Percentiles rank a stretch among this genome's conserved stretches.
phyloP scores from a whole-genome alignment of 2,888 invertebrate genomes.

The Halocaridina rubra region DNA sequence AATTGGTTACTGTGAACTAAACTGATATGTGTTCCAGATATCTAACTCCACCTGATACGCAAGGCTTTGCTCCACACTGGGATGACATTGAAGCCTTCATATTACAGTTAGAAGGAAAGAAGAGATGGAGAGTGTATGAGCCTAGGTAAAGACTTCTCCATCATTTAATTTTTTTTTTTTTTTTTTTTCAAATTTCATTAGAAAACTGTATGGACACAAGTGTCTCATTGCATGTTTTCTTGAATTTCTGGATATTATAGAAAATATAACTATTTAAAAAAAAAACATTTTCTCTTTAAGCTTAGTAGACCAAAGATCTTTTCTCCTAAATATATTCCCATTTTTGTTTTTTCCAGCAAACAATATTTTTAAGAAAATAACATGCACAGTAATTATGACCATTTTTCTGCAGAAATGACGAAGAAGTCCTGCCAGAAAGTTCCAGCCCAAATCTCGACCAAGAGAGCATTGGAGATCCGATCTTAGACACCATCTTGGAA shows the following conservation, averaged over 20 bases:
- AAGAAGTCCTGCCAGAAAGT: constrained; percentile 80
- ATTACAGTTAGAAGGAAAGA: constrained; percentile 93
- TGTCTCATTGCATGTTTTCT: no score
- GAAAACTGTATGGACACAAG: no score
- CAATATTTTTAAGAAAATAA: constrained; percentile 11
- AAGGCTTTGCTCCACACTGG: constrained; percentile 98
- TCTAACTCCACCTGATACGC: constrained; percentile 92
- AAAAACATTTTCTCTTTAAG: no score
- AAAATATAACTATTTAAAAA: no score
- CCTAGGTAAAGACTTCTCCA: constrained; percentile 75
- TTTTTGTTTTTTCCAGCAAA: constrained; percentile 9
- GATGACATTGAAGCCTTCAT: constrained; percentile 99
- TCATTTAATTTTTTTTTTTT: no score
- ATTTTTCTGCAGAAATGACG: constrained; percentile 67
- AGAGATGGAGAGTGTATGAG: constrained; percentile 91
- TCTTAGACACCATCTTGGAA: constrained; percentile 81
- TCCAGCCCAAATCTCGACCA: constrained; percentile 84
- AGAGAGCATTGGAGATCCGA: constrained; percentile 81
- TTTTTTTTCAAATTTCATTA: no score
- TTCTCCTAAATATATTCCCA: constrained; percentile 14
- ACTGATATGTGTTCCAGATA: no score
- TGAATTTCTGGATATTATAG: no score
- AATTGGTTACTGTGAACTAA: no score
- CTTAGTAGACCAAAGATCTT: no score
- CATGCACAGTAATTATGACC: no score